Evolutionary conservation across 1,140 invertebrate species (phyloP).

Genomic region (Trichonephila inaurata): DNA sequence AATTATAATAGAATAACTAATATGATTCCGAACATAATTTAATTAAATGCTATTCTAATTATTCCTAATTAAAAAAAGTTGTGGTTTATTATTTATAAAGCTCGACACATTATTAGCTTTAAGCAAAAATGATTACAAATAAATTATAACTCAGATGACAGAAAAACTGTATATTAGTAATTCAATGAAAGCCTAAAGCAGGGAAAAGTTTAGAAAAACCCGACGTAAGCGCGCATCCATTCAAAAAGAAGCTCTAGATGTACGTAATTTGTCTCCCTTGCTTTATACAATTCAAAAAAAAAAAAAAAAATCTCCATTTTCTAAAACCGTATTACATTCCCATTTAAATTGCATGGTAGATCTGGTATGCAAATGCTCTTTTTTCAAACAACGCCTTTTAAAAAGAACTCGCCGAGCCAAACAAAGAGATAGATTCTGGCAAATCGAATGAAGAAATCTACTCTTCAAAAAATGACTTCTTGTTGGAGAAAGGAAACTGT

Average conservation of each 20-base stretch:
- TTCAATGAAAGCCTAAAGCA: not conserved
- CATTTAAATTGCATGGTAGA: slow-evolving; percentile 14
- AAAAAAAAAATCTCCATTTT: slow-evolving; percentile 21
- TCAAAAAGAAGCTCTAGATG: not conserved
- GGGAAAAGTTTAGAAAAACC: not conserved
- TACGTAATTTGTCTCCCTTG: not conserved
- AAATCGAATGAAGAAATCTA: slow-evolving; percentile 33
- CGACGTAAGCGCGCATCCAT: not conserved
- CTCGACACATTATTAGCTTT: too few relatives aligned
- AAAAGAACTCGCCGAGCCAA: not conserved
- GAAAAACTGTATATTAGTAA: not conserved
- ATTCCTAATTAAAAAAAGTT: too few relatives aligned
- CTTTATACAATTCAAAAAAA: slow-evolving; percentile 50
- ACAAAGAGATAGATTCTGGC: not conserved
- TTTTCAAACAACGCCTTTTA: not conserved
- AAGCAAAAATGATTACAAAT: not conserved
- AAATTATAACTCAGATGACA: not conserved
- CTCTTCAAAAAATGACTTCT: not conserved
- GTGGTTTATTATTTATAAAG: too few relatives aligned
- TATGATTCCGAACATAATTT: too few relatives aligned
- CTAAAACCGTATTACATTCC: slow-evolving; percentile 42
- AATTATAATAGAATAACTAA: too few relatives aligned
- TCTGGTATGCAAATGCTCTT: slow-evolving; percentile 17
- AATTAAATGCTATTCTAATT: too few relatives aligned
- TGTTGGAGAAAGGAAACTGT: not conserved